Percentiles rank a stretch among this genome's conserved stretches.
These are phyloP conservation scores for Danio aesculapii DNA, from an alignment of 2,797 vertebrate genomes.

Conservation along the genomic window DNA sequence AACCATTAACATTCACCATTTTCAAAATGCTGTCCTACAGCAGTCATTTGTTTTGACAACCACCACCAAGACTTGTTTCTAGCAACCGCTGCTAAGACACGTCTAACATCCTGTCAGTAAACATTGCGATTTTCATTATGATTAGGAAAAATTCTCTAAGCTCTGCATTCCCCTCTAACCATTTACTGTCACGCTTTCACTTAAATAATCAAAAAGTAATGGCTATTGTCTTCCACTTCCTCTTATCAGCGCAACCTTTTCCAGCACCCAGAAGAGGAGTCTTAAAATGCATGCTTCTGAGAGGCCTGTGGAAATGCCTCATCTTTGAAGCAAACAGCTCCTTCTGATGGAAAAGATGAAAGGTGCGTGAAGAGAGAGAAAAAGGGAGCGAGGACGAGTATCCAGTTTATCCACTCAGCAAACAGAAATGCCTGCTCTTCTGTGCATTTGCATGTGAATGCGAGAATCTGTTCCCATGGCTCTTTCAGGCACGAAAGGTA, in stretches of 20 bases:
- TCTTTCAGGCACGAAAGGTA: constrained; percentile 39
- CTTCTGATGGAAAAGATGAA: constrained; percentile 45
- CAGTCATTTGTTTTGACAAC: not conserved
- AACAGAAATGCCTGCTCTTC: constrained; percentile 42
- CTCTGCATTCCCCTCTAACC: not conserved
- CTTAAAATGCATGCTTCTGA: constrained; percentile 20
- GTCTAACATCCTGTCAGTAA: constrained; percentile 37
- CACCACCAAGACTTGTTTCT: not conserved
- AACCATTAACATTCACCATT: not conserved
- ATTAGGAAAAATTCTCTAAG: not conserved
- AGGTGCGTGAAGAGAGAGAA: constrained; percentile 2
- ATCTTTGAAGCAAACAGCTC: constrained; percentile 44
- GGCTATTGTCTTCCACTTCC: constrained; percentile 1
- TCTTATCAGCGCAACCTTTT: constrained; percentile 19
- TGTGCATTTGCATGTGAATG: constrained; percentile 53
- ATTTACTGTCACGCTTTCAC: constrained; percentile 28
- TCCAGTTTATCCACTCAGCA: constrained; percentile 31
- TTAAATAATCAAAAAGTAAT: not conserved
- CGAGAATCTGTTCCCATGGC: constrained; percentile 44
- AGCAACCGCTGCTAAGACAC: constrained; percentile 38
- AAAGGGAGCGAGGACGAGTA: not conserved
- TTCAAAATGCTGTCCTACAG: not conserved
- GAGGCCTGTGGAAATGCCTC: constrained; percentile 33
- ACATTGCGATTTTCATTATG: constrained; percentile 29
- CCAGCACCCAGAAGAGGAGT: constrained; percentile 7